Evolutionary conservation across 2,888 invertebrate genomes (phyloP), one percentile per base, ranked within the genome.

Genomic region (Artemia sp.): DNA sequence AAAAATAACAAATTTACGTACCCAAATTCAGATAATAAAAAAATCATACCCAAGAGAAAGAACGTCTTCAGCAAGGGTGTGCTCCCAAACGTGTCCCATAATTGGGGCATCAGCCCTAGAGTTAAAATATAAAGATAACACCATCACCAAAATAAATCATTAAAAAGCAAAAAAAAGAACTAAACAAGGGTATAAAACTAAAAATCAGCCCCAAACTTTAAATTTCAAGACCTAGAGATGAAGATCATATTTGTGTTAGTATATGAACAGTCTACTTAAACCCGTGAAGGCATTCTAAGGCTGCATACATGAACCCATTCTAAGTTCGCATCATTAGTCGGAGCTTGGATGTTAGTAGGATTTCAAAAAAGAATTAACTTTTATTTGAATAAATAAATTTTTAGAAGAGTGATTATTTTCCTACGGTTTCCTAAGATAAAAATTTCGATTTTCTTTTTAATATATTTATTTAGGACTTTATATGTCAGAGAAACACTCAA

Each of bases 61-160:
- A 76, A 86, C 79, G 79, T 90, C 90, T 76, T 85, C 85, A 82
- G 85, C 85, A 78, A 90, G 84, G 76, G 86, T 82, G 81, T 85
- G 86, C 82, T 97, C 96, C 92, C 94, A 94, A 74, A 92, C 81
- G 80, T 95, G 93, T 73, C 90, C 93, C 87, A 94, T 87, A 75
- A 97, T 89, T 74, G 97, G 95, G 76, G 97, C 96, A 83, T 97
- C 97, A 75, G 94, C 95, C 96, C 95, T 92, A 82, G 74, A 72
- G 73, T 70, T 70, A 68, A 66, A 71, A 73, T 38, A 71, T 3
- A 38, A 70, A 38, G 14, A 51, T 52, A 12, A 50, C 50, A 68
- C 64, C 67, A 19, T 12, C 69, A 68, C 70, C 71, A 72, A 67
- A 53, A 53, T 67, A 68, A 71, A 72, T 69, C 58, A 69, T 71